Conservation (phyloP, 2,888 invertebrate genomes). For the Cerastis leucographa region DNA sequence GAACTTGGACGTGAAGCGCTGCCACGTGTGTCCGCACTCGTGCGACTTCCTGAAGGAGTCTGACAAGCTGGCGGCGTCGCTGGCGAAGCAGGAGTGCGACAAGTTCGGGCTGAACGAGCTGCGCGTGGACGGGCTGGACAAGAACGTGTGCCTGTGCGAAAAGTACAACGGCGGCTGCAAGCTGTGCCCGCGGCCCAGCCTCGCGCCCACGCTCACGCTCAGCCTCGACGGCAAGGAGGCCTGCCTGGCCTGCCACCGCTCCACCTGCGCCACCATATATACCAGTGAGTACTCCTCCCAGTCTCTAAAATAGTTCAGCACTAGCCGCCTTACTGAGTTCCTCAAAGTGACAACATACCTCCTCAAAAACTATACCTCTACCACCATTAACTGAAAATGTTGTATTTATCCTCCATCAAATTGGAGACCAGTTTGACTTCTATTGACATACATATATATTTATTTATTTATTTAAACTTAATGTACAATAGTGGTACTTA, state of each 20-base stretch:
- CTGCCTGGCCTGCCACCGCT: conserved; percentile 79
- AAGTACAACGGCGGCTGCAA: conserved; percentile 87
- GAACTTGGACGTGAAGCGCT: conserved; percentile 75
- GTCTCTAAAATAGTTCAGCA: no score
- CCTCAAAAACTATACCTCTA: neutral
- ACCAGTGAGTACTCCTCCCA: conserved; percentile 77
- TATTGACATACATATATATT: neutral
- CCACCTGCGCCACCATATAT: conserved; percentile 77
- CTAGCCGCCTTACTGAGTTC: no score
- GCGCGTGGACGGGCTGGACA: conserved; percentile 82
- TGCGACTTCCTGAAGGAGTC: conserved; percentile 80
- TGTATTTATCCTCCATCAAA: neutral
- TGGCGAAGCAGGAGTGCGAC: conserved; percentile 80
- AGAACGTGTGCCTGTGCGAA: conserved; percentile 85
- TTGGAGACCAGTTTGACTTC: no score
- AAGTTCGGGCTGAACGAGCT: conserved; percentile 86
- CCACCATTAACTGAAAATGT: neutral
- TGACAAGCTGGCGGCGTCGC: conserved; percentile 78
- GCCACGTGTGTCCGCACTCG: conserved; percentile 80
- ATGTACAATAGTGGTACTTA: no score
- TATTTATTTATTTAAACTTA: no score
- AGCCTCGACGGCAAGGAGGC: conserved; percentile 78
- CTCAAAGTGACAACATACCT: neutral
- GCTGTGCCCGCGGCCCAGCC: conserved; percentile 82
- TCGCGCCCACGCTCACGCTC: conserved; percentile 75